phyloP scores from a whole-genome alignment of 2,888 invertebrate genomes.

The Eristalis intricaria region DNA sequence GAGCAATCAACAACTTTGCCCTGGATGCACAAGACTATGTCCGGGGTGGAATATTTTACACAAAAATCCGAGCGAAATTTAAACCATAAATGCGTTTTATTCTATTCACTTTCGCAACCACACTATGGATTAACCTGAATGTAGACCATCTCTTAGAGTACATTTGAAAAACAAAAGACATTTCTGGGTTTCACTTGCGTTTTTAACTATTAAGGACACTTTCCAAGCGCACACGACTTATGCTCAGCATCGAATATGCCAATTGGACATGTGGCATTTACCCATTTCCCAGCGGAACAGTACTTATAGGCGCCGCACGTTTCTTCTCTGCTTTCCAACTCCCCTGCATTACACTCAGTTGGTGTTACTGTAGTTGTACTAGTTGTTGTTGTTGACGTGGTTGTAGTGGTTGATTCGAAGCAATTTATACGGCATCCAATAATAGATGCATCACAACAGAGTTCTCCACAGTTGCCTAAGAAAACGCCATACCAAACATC shows the following conservation, averaged over 20 bases:
- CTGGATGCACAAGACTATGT: too few species aligned
- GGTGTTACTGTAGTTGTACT: not conserved
- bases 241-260: constrained; percentile 17
- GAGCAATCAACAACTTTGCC: too few species aligned
- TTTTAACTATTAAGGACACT: too few species aligned
- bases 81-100: too few species aligned
- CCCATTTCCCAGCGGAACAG: constrained; percentile 18
- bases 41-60: too few species aligned
- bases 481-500: constrained; percentile 9
- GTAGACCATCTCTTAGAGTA: too few species aligned
- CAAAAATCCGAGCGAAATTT: too few species aligned
- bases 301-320: not conserved
- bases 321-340: not conserved
- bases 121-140: too few species aligned
- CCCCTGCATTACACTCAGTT: not conserved
- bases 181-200: too few species aligned
- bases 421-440: constrained; percentile 22
- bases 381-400: not conserved
- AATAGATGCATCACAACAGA: constrained; percentile 27
- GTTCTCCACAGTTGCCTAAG: not conserved
- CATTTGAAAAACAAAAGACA: too few species aligned
- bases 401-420: not conserved
- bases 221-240: constrained; percentile 24
- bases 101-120: too few species aligned
- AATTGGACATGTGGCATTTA: not conserved